Conservation (phyloP, 2,888 invertebrate species). For the Apamea anceps region DNA sequence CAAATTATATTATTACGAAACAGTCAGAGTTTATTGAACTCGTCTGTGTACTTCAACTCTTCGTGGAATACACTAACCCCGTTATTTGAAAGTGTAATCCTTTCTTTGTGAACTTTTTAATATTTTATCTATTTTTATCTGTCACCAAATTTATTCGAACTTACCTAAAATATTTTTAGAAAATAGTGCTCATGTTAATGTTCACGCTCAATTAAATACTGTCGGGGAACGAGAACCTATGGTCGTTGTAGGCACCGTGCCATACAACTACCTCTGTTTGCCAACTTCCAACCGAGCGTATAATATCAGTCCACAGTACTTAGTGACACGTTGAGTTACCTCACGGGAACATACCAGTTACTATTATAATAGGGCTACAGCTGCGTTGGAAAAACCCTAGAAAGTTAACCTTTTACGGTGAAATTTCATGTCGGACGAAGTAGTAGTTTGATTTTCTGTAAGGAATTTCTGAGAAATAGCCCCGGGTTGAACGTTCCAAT, state of each 20-base stretch:
- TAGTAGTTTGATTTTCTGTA: neutral
- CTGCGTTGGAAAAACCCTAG: constrained; percentile 1
- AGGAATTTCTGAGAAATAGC: constrained; percentile 7
- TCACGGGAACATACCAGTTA: constrained; percentile 23
- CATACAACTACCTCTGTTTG: constrained; percentile 41
- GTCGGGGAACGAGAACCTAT: constrained; percentile 26
- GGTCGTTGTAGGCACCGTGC: constrained; percentile 39
- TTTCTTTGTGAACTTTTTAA: constrained; percentile 12
- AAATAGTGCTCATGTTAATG: neutral
- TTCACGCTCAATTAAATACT: constrained; percentile 20
- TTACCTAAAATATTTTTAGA: neutral
- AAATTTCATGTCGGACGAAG: neutral
- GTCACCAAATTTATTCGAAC: constrained; percentile 9
- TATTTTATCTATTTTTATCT: neutral
- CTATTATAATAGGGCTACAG: neutral
- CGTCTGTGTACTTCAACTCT: constrained; percentile 35
- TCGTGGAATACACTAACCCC: constrained; percentile 33
- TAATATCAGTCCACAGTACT: constrained; percentile 33
- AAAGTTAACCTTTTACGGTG: neutral
- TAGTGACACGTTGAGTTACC: constrained; percentile 27
- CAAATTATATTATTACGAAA: constrained; percentile 42
- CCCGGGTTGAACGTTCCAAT: constrained; percentile 1
- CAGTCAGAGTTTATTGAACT: constrained; percentile 54
- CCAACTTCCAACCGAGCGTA: constrained; percentile 48
- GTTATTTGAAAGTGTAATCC: constrained; percentile 32